Base-by-base conservation (phyloP, 2,113 vertebrate genomes). In the Phalacrocorax pelagicus region DNA sequence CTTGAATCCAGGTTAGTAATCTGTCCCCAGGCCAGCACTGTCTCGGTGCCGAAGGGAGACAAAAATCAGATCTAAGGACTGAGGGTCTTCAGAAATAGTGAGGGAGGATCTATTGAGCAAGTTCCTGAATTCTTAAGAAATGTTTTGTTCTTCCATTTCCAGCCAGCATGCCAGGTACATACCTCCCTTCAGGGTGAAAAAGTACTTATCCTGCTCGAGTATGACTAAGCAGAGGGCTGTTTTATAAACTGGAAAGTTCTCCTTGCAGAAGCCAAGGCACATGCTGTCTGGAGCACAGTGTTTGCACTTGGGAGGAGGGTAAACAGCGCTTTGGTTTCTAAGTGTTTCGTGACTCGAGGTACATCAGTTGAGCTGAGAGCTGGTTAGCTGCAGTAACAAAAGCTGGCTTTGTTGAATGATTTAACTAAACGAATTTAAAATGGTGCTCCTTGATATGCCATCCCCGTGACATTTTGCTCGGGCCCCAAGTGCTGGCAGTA, bases 141-240 rank as follows among this genome's bases (percentile, higher is more conserved):
- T 63, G 34, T 70, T 80, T 62, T 87, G 11, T 66, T 89, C 67
- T 90, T 90, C 74, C n/a, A 42, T 80, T 96, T 90, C 58, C 81
- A 88, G 54, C 54, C 52, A 73, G 74, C 59, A 18, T 92, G 93
- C 89, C 75, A 82, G 78, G 73, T 20, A 15, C 90, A 91, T 79
- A 52, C 69, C 74, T 88, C 61, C 91, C 81, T 94, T 95, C 86
- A 74, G 91, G 86, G 78, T 89, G 93, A 93, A 87, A 61, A 82
- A 89, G 78, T 72, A 58, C 62, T 91, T 87, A n/a, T 38, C 42
- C 78, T 88, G 89, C 94, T 58, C 52, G 36, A 66, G 54, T 91
- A 58, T 92, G 95, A 94, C 87, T 92, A 92, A 95, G 84, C 89
- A 94, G 66, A 82, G 74, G 38, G 32, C 34, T 75, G 84, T 66